Evolutionary conservation across 1,140 invertebrate genomes (phyloP).

Genomic region (Mactra quadrangularis): DNA sequence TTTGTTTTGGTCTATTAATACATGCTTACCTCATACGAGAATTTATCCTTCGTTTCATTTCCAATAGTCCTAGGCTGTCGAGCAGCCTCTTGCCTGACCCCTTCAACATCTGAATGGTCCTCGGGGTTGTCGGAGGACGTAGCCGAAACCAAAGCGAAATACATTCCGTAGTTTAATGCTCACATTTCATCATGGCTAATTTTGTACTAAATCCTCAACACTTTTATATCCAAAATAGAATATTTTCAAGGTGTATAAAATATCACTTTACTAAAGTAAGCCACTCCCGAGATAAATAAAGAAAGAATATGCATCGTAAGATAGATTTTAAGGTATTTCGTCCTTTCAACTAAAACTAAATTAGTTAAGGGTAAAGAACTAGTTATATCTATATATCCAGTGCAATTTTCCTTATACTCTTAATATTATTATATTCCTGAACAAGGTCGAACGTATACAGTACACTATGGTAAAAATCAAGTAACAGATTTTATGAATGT

Average conservation of each 20-base stretch:
- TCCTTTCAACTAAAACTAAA: constrained; percentile 14
- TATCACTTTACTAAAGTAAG: constrained; percentile 3
- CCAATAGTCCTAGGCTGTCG: too few relatives aligned
- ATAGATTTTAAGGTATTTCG: constrained; percentile 2
- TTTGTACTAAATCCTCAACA: neutral
- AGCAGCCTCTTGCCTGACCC: too few relatives aligned
- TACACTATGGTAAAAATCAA: constrained; percentile 19
- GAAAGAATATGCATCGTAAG: constrained; percentile 26
- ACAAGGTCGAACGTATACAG: neutral
- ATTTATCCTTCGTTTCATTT: too few relatives aligned
- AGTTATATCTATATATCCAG: too few relatives aligned
- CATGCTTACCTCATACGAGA: too few relatives aligned
- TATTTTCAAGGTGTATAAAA: too few relatives aligned
- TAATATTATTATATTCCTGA: constrained; percentile 6
- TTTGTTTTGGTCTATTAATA: too few relatives aligned
- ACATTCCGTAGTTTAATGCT: constrained; percentile 6
- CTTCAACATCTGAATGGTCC: too few relatives aligned
- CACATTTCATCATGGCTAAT: neutral
- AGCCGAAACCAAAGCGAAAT: constrained; percentile 47
- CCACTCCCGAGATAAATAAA: constrained; percentile 1
- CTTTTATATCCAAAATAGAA: neutral
- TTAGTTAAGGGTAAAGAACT: too few relatives aligned
- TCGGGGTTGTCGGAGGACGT: neutral
- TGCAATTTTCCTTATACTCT: too few relatives aligned
- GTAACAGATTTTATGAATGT: neutral